A percentile compares a stretch with the other conserved stretches of the same genome.
These are phyloP conservation scores for Dasyornis broadbenti DNA, from an alignment of 2,113 vertebrate genomes.

Conservation along the genomic window DNA sequence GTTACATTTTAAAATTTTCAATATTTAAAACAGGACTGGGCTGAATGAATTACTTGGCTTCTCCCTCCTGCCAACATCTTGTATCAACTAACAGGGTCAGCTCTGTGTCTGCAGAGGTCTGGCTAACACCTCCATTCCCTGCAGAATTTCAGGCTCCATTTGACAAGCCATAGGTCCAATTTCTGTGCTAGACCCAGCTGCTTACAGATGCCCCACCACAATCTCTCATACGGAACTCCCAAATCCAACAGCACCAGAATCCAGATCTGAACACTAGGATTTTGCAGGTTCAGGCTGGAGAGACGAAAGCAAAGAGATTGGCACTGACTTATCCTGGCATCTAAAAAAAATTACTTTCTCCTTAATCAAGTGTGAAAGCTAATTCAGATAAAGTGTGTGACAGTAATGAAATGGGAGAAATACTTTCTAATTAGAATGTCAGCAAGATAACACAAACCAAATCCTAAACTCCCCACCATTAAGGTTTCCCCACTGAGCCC, in stretches of 20 bases:
- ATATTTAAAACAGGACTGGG: not conserved
- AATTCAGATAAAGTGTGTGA: slow-evolving; percentile 55
- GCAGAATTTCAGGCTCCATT: not conserved
- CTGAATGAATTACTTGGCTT: not conserved
- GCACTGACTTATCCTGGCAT: not conserved
- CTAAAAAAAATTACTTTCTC: not conserved
- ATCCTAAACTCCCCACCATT: not conserved
- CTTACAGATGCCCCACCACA: not conserved
- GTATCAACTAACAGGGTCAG: not conserved
- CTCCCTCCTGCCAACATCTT: not conserved
- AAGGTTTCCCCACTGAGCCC: not conserved
- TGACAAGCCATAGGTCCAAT: not conserved
- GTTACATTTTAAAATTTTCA: not conserved
- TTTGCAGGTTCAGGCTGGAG: not conserved
- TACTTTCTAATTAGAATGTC: slow-evolving; percentile 55
- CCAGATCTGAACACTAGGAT: not conserved
- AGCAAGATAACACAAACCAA: slow-evolving; percentile 24
- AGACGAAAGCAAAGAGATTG: not conserved
- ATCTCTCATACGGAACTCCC: not conserved
- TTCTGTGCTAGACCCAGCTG: not conserved
- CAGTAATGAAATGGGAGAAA: slow-evolving; percentile 32
- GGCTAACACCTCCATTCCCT: not conserved
- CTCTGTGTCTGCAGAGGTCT: not conserved
- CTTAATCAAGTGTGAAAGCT: slow-evolving; percentile 49
- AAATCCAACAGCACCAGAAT: not conserved